A percentile compares a stretch with the other conserved stretches of the same genome.
Evolutionary conservation across 2,888 invertebrate genomes (phyloP).

Genomic region (Pseudococcus viburni): DNA sequence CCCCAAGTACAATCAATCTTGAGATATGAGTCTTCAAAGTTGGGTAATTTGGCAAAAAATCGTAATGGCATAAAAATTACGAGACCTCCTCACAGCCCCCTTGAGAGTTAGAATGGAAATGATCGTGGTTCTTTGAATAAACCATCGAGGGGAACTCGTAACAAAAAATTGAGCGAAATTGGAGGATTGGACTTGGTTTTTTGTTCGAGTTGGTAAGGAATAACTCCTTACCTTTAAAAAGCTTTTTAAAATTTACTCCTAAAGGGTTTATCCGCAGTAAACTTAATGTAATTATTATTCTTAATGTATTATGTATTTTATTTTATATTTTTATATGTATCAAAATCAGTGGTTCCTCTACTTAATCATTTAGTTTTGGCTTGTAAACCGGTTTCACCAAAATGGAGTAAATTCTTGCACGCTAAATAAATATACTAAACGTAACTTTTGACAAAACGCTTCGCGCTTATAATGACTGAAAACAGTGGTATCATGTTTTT

Average conservation of each 20-base stretch:
- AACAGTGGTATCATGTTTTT: neutral
- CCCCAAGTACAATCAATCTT: no score
- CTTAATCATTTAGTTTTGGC: constrained; percentile 37
- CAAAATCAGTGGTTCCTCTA: constrained; percentile 63
- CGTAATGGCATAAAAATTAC: no score
- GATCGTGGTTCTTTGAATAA: no score
- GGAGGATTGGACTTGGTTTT: no score
- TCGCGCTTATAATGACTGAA: neutral
- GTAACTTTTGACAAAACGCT: constrained; percentile 30
- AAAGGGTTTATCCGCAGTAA: constrained; percentile 28
- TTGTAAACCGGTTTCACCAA: constrained; percentile 60
- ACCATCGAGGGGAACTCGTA: no score
- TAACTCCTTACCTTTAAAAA: constrained; percentile 17
- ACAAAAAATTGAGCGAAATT: no score
- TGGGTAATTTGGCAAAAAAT: no score
- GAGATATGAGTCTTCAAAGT: no score
- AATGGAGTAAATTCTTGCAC: constrained; percentile 39
- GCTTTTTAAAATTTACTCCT: constrained; percentile 14
- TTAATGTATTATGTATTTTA: constrained; percentile 47
- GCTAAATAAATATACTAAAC: constrained; percentile 23
- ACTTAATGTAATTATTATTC: constrained; percentile 9
- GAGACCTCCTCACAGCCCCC: no score
- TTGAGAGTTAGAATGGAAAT: no score
- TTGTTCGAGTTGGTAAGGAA: no score
- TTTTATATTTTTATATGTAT: constrained; percentile 62